Conservation (phyloP, 2,888 invertebrate genomes). For the Heliconius aoede region DNA sequence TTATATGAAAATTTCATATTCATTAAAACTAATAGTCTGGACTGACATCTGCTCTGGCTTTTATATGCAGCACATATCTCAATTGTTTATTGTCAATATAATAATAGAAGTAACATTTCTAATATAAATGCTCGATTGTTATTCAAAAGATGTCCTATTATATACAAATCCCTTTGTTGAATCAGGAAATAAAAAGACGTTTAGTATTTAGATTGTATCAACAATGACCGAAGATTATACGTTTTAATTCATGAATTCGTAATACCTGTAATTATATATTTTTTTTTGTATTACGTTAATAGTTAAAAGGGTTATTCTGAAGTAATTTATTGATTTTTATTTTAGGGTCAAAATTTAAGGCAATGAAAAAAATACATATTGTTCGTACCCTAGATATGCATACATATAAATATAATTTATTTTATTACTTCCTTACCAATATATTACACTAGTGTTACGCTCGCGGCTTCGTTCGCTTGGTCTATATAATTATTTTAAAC, state of each 20-base stretch:
- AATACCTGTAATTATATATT: slow-evolving; percentile 21
- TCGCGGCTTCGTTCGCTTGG: too few relatives aligned
- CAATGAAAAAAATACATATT: neutral
- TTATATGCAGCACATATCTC: slow-evolving; percentile 32
- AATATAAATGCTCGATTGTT: slow-evolving; percentile 43
- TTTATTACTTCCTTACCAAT: too few relatives aligned
- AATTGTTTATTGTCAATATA: slow-evolving; percentile 51
- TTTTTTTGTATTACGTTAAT: neutral
- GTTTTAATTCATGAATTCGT: slow-evolving; percentile 32
- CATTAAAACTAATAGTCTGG: neutral
- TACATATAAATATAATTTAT: too few relatives aligned
- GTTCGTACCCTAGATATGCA: neutral
- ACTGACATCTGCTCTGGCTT: slow-evolving; percentile 24
- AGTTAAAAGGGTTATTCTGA: neutral
- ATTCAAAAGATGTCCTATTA: slow-evolving; percentile 38
- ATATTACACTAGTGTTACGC: too few relatives aligned
- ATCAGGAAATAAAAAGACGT: slow-evolving; percentile 40
- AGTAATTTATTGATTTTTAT: neutral
- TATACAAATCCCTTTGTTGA: slow-evolving; percentile 39
- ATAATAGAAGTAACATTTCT: slow-evolving; percentile 48
- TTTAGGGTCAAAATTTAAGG: neutral
- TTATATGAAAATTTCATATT: slow-evolving; percentile 1
- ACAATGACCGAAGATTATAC: slow-evolving; percentile 40
- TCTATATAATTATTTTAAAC: too few relatives aligned
- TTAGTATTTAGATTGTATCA: slow-evolving; percentile 34